Evolutionary conservation across 1,140 invertebrate species (phyloP), one percentile per base, ranked within the genome.

Genomic region (Solenopsis fugax): DNA sequence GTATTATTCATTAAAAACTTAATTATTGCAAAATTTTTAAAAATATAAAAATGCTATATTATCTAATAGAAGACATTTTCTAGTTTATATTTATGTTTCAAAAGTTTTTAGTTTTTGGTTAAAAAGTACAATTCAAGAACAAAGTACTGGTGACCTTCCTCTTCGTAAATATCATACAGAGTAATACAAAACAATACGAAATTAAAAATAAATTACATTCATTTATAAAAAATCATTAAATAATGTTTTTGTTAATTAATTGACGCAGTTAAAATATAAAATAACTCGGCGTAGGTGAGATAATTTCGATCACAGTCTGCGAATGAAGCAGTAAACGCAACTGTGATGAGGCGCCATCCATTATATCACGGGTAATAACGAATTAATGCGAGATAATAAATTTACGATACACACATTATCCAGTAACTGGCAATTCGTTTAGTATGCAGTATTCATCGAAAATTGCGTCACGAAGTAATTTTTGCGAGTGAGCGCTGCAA

Each of bases 161-260:
- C 29, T 29, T 29, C 29, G 29, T 29, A 29, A 29, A 41, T 41
- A 41, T 34, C 48, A 48, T 48, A 48, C 48, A 48, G 7, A 21
- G n/a, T 45, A 21, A 45, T 13, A 48, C 48, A 48, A 2, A 21
- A 18, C 41, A 21, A 45, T 13, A 24, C 0, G 58, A 64, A 34
- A 21, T 77, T 45, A 48, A 10, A 37, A 29, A 21, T 45, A 41
- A 24, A 56, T 71, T 56, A 29, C 50, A 41, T 18, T 71, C 2
- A 4, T 13, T 10, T 21, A 48, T n/a, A 56, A 71, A 69, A 72
- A 56, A 56, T 41, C 18, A 6, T 41, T 24, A 52, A 81, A 54
- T 81, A 81, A 81, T 13, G 24, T 13, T 56, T 81, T 12, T 4
- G 56, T 71, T 48, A 72, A 81, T 81, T 81, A 81, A 81, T 72